phyloP scores from a whole-genome alignment of 2,113 vertebrate genomes.

The Psammodynastes pulverulentus region DNA sequence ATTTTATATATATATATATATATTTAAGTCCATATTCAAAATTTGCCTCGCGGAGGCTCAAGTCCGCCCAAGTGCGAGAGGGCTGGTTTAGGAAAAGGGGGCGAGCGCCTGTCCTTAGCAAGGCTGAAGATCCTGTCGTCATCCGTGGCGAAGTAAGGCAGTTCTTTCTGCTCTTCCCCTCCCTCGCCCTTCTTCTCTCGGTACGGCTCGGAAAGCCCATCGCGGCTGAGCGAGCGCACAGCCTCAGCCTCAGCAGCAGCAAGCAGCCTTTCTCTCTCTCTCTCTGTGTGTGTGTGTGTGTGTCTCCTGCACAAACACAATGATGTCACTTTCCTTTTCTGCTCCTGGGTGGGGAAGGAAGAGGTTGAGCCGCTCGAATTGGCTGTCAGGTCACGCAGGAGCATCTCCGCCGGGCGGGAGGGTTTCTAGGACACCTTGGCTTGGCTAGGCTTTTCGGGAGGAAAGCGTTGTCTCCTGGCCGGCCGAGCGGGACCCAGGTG shows the following conservation, averaged over 20 bases:
- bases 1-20: too few relatives aligned
- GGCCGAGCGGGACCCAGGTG: too few relatives aligned
- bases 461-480: background rate
- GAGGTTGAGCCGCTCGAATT: conserved; percentile 14
- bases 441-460: background rate
- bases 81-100: background rate
- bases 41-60: background rate
- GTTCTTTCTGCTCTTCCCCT: background rate
- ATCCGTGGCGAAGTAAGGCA: background rate
- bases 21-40: background rate
- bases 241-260: conserved; percentile 27
- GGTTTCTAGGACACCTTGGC: conserved; percentile 2
- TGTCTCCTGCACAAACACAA: conserved; percentile 33
- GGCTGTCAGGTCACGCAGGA: conserved; percentile 36
- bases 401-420: background rate
- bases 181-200: background rate
- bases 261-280: background rate
- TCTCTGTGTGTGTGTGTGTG: too few relatives aligned
- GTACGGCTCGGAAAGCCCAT: background rate
- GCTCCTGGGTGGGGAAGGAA: conserved; percentile 1
- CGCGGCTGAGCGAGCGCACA: background rate
- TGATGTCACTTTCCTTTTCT: conserved; percentile 57
- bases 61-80: background rate
- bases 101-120: background rate
- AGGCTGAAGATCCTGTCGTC: background rate